Conservation (phyloP, 2,888 invertebrate species). For the Eristalis intricaria region DNA sequence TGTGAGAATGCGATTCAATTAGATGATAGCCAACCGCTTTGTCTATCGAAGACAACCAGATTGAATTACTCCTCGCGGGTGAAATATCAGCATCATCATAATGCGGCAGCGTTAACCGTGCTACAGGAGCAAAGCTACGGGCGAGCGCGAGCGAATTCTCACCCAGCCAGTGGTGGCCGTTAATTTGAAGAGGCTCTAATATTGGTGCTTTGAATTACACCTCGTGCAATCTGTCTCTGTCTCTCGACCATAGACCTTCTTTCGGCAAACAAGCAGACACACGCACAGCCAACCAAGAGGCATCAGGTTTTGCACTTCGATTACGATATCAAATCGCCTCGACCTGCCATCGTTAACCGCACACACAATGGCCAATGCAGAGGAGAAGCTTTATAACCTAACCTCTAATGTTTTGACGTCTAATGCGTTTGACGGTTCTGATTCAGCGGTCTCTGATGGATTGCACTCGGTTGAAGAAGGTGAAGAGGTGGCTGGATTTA, state of each 20-base stretch:
- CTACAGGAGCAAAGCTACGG: slow-evolving; percentile 37
- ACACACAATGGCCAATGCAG: slow-evolving; percentile 23
- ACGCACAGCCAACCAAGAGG: slow-evolving; percentile 28
- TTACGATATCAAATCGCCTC: slow-evolving; percentile 59
- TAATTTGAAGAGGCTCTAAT: slow-evolving; percentile 47
- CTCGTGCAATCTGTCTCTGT: slow-evolving; percentile 1
- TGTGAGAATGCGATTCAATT: slow-evolving; percentile 58
- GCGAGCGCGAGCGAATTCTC: slow-evolving; percentile 23
- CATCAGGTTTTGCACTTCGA: slow-evolving; percentile 53
- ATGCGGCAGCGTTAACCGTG: slow-evolving; percentile 37
- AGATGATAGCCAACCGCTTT: slow-evolving; percentile 39
- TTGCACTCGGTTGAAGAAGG: slow-evolving; percentile 30
- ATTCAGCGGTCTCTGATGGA: slow-evolving; percentile 50
- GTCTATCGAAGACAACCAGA: slow-evolving; percentile 68
- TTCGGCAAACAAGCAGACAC: not conserved
- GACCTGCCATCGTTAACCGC: slow-evolving; percentile 52
- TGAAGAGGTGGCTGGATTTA: slow-evolving; percentile 52
- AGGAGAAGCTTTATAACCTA: slow-evolving; percentile 46
- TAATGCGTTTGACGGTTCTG: slow-evolving; percentile 61
- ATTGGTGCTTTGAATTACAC: slow-evolving; percentile 47
- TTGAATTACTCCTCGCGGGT: slow-evolving; percentile 61
- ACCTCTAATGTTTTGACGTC: slow-evolving; percentile 53
- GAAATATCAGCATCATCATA: slow-evolving; percentile 53
- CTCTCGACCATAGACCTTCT: not conserved
- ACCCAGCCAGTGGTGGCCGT: slow-evolving; percentile 48